A percentile compares a stretch with the other conserved stretches of the same genome.
phyloP scores from a whole-genome alignment of 2,888 invertebrate species.

The Ganaspis brasiliensis region DNA sequence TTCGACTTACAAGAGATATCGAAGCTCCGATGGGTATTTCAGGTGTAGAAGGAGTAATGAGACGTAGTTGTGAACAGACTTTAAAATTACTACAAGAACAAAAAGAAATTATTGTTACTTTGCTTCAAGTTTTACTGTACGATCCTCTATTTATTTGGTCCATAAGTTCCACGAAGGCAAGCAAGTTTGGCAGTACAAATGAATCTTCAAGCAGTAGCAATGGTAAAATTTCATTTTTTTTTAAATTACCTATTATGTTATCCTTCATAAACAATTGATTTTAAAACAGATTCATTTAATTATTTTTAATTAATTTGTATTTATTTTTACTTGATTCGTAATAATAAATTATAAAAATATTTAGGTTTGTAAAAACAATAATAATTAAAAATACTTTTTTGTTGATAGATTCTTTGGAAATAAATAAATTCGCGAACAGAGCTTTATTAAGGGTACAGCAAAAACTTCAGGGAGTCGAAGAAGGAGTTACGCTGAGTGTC shows the following conservation, averaged over 20 bases:
- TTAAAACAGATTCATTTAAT: not conserved
- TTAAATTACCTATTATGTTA: not conserved
- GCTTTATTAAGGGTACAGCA: slow-evolving; percentile 90
- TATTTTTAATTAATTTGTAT: too few species aligned
- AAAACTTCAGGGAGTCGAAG: slow-evolving; percentile 93
- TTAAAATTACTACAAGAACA: slow-evolving; percentile 91
- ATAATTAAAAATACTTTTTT: slow-evolving; percentile 6
- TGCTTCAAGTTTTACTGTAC: slow-evolving; percentile 93
- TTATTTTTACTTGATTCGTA: slow-evolving; percentile 13
- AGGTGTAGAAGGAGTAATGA: slow-evolving; percentile 94
- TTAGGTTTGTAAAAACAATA: too few species aligned
- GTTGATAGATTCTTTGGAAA: slow-evolving; percentile 45
- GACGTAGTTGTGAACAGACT: slow-evolving; percentile 93
- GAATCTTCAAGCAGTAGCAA: slow-evolving; percentile 56
- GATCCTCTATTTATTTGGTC: slow-evolving; percentile 97
- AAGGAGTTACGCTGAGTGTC: slow-evolving; percentile 86
- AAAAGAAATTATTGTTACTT: slow-evolving; percentile 90
- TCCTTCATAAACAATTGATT: not conserved
- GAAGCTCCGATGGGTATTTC: slow-evolving; percentile 95
- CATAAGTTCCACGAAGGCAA: slow-evolving; percentile 84
- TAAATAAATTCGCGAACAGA: slow-evolving; percentile 87
- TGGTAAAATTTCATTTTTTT: slow-evolving; percentile 23
- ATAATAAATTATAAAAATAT: slow-evolving; percentile 11
- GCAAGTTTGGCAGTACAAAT: slow-evolving; percentile 76
- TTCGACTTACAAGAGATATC: slow-evolving; percentile 95